Evolutionary conservation across 2,797 vertebrate genomes (phyloP).

Genomic region (Thunnus albacares): DNA sequence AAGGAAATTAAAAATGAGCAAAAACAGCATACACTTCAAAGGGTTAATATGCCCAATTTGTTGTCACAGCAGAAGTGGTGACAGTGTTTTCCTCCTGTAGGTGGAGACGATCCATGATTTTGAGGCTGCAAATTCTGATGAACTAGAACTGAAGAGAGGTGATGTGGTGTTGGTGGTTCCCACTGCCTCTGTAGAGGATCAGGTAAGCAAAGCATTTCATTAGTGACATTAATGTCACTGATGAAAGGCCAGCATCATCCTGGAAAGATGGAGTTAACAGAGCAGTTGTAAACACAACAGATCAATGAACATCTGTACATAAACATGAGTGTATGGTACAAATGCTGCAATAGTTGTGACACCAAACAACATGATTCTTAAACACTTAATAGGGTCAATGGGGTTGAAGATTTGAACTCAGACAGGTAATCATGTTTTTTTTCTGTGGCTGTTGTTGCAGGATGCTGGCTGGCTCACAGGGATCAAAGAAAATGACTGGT

Average conservation of each 20-base stretch:
- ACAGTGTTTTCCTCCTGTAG: slow-evolving; percentile 74
- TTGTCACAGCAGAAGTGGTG: background rate
- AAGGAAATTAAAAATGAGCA: background rate
- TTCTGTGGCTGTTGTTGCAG: slow-evolving; percentile 75
- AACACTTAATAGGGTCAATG: too few relatives aligned
- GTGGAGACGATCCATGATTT: slow-evolving; percentile 96
- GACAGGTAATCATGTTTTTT: background rate
- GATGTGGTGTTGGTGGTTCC: slow-evolving; percentile 94
- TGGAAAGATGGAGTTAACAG: fast-evolving
- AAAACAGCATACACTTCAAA: too few relatives aligned
- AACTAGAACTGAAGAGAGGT: slow-evolving; percentile 92
- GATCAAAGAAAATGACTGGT: slow-evolving; percentile 93
- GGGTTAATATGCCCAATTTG: background rate
- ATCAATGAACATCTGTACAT: too few relatives aligned
- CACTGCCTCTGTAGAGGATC: slow-evolving; percentile 91
- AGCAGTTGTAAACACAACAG: too few relatives aligned
- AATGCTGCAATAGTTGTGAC: too few relatives aligned
- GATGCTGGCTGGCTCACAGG: slow-evolving; percentile 98
- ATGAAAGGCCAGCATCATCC: background rate
- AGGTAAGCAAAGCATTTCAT: slow-evolving; percentile 82
- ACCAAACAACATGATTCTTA: too few relatives aligned
- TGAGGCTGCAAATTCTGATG: slow-evolving; percentile 95
- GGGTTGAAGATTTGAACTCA: too few relatives aligned
- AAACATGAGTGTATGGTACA: too few relatives aligned
- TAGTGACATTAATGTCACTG: background rate